Base-by-base conservation (phyloP, 2,113 vertebrate species). In the Cottus gobio region DNA sequence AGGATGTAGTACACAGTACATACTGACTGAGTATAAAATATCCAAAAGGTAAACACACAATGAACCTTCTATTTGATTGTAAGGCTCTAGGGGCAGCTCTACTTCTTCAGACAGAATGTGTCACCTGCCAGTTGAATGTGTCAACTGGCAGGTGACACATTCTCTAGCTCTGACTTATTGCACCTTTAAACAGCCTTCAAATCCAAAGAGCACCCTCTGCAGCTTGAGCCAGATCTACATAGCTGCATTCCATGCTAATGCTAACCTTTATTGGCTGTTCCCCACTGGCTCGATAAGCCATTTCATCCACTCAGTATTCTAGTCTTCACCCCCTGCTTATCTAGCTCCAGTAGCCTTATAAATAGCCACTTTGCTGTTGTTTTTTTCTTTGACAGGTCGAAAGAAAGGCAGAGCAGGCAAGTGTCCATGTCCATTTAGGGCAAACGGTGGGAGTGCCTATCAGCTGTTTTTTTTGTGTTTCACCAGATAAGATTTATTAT, bases 321-420 rank as follows among this genome's bases (percentile, higher is more conserved):
- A n/a, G 70, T 13, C 5, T 2, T 22, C n/a, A 13, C 31, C 31
- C 24, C 50, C 71, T 36, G 22, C 28, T 34, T 48, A 61, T 60
- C 39, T 3, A 61, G 30, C 39, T 5, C 30, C 39, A 46, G 15
- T 26, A 5, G n/a, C 22, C 46, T 52, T 28, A 50, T 31, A 74
- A 63, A 74, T 20, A 50, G 20, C 28, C 28, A 34, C 54, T 77
- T 68, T 68, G 28, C 39, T 22, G 58, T 50, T 50, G 34, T 58
- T 34, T 67, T 67, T 63, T 57, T 44, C 75, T 69, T 39, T 48
- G n/a, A 10, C 39, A 61, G 63, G 26, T 34, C 37, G 20, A 3
- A 26, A 46, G 50, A 58, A 50, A 60, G 39, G 75, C 5, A 4
- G 30, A 48, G 54, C 54, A 26, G 3, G 28, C 54, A 68, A 28